These are phyloP conservation scores for Lasioglossum villosulum DNA, from an alignment of 2,888 invertebrate genomes.

Conservation along the genomic window DNA sequence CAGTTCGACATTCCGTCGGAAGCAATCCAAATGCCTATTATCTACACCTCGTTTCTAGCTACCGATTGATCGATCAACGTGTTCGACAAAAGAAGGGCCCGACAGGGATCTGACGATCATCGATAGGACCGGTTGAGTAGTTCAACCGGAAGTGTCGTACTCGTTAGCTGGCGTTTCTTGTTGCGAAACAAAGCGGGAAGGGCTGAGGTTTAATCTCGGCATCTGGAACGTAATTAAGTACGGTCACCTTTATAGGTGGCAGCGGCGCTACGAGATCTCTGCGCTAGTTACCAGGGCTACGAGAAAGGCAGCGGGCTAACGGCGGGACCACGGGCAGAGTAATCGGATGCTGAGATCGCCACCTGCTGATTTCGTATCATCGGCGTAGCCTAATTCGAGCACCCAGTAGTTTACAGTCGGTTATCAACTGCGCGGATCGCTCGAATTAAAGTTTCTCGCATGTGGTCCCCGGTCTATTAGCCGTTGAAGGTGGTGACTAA, in stretches of 20 bases:
- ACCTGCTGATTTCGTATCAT: conserved; percentile 69
- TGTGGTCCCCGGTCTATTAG: conserved; percentile 60
- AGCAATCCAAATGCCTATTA: not conserved
- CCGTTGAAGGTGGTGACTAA: conserved; percentile 63
- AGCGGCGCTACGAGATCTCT: conserved; percentile 17
- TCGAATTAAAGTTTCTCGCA: conserved; percentile 63
- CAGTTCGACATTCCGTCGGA: not conserved
- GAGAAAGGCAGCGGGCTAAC: conserved; percentile 14
- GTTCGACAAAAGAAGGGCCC: not conserved
- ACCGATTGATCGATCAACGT: conserved; percentile 1
- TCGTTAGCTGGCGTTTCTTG: conserved; percentile 9
- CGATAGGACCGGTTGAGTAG: not conserved
- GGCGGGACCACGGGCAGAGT: conserved; percentile 18
- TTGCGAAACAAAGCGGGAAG: conserved; percentile 26
- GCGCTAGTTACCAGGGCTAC: conserved; percentile 2
- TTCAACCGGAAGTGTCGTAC: conserved; percentile 16
- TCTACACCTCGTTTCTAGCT: not conserved
- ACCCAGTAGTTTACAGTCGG: conserved; percentile 55
- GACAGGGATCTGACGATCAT: conserved; percentile 5
- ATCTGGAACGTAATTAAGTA: conserved; percentile 48
- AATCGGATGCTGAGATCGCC: conserved; percentile 64
- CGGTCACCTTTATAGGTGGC: conserved; percentile 34
- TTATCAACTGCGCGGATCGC: conserved; percentile 63
- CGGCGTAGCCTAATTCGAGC: conserved; percentile 62
- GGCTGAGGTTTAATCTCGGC: conserved; percentile 27